phyloP scores from a whole-genome alignment of 2,113 vertebrate species.

The Microtus pennsylvanicus region DNA sequence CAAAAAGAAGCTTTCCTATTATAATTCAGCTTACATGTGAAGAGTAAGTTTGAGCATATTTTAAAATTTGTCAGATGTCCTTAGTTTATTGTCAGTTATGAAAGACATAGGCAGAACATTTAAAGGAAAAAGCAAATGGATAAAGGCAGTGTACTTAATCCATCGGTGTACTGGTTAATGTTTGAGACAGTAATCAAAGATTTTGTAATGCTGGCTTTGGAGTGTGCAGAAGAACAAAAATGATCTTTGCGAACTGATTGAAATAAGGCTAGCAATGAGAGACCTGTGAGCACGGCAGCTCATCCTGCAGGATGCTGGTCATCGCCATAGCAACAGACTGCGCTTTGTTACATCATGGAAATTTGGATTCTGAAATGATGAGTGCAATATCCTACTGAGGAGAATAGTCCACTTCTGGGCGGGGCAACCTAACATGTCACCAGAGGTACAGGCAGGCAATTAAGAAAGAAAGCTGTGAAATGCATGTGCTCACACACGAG shows the following conservation, averaged over 20 bases:
- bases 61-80: background rate
- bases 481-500: background rate
- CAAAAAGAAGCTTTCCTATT: background rate
- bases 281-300: conserved; percentile 81
- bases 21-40: background rate
- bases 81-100: background rate
- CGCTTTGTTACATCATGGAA: conserved; percentile 80
- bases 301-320: conserved; percentile 65
- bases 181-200: conserved; percentile 71
- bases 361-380: conserved; percentile 61
- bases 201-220: conserved; percentile 69
- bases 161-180: conserved; percentile 61
- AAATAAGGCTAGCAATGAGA: conserved; percentile 67
- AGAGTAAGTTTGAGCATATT: background rate
- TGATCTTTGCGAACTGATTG: conserved; percentile 71
- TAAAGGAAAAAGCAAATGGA: background rate
- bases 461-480: background rate
- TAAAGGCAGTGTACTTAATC: conserved; percentile 49
- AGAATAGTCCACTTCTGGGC: background rate
- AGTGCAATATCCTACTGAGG: conserved; percentile 33
- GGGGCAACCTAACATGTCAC: background rate
- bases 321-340: conserved; percentile 79
- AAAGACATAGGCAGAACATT: background rate
- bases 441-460: background rate
- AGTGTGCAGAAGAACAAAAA: conserved; percentile 74